phyloP scores from a whole-genome alignment of 2,888 invertebrate genomes.

The Quadriops clusia region DNA sequence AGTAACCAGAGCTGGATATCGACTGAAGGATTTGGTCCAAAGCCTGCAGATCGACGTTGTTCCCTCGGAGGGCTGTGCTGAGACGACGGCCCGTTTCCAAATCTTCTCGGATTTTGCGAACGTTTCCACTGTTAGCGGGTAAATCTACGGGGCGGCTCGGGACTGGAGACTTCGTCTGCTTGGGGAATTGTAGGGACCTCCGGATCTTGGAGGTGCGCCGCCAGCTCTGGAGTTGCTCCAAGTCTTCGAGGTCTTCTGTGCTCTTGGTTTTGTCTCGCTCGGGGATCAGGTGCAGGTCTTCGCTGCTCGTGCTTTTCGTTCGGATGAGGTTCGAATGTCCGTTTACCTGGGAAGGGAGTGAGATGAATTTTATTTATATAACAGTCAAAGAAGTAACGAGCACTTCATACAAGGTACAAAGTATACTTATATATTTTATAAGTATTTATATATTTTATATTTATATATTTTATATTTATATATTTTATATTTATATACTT shows the following conservation, averaged over 20 bases:
- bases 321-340: conserved; percentile 24
- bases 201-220: conserved; percentile 51
- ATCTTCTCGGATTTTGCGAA: conserved; percentile 43
- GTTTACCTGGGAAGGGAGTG: conserved; percentile 15
- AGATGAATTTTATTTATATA: too few species aligned
- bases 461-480: too few species aligned
- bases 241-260: conserved; percentile 29
- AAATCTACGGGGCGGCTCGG: conserved; percentile 25
- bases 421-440: too few species aligned
- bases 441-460: too few species aligned
- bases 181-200: conserved; percentile 56
- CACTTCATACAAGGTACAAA: too few species aligned
- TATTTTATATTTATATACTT: too few species aligned
- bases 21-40: conserved; percentile 40
- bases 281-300: conserved; percentile 33
- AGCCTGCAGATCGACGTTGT: conserved; percentile 42
- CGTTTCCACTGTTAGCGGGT: conserved; percentile 41
- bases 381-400: too few species aligned
- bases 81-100: conserved; percentile 43
- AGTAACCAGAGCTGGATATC: conserved; percentile 28
- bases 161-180: conserved; percentile 25
- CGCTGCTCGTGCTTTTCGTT: conserved; percentile 40
- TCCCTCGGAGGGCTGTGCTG: conserved; percentile 41
- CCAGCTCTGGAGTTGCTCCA: conserved; percentile 44
- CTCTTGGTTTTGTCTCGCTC: conserved; percentile 27